Evolutionary conservation across 2,113 vertebrate genomes (phyloP).

Genomic region (Eurypyga helias): DNA sequence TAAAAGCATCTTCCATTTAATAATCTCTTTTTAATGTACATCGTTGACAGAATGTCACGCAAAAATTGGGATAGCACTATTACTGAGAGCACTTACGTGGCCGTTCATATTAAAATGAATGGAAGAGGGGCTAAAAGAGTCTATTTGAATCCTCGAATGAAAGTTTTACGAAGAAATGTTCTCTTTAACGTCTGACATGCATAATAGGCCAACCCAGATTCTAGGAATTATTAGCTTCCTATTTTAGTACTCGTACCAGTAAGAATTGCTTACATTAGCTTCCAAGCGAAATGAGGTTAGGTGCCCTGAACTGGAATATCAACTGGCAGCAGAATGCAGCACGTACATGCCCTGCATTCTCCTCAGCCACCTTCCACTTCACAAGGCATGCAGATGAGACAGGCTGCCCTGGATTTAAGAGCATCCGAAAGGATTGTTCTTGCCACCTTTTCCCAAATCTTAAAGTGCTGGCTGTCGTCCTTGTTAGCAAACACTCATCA

Average conservation of each 20-base stretch:
- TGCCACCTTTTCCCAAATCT: background rate
- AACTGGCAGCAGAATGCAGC: background rate
- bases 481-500: background rate
- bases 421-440: background rate
- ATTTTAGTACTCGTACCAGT: constrained; percentile 20
- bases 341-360: background rate
- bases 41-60: constrained; percentile 31
- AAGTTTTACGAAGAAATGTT: constrained; percentile 10
- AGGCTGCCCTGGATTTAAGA: background rate
- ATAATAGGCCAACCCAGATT: constrained; percentile 22
- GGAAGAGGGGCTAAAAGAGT: background rate
- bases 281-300: constrained; percentile 48
- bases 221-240: constrained; percentile 56
- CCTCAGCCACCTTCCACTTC: background rate
- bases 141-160: constrained; percentile 24
- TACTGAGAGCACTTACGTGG: constrained; percentile 42
- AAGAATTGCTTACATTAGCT: constrained; percentile 49
- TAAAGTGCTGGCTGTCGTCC: background rate
- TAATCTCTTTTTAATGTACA: constrained; percentile 55
- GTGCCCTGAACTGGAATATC: background rate
- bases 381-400: background rate
- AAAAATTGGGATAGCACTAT: constrained; percentile 41
- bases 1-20: constrained; percentile 61
- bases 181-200: constrained; percentile 21
- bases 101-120: constrained; percentile 32